Percentiles rank a stretch among this genome's conserved stretches.
These are phyloP conservation scores for Gyps fulvus DNA, from an alignment of 2,113 vertebrate species.

Conservation along the genomic window DNA sequence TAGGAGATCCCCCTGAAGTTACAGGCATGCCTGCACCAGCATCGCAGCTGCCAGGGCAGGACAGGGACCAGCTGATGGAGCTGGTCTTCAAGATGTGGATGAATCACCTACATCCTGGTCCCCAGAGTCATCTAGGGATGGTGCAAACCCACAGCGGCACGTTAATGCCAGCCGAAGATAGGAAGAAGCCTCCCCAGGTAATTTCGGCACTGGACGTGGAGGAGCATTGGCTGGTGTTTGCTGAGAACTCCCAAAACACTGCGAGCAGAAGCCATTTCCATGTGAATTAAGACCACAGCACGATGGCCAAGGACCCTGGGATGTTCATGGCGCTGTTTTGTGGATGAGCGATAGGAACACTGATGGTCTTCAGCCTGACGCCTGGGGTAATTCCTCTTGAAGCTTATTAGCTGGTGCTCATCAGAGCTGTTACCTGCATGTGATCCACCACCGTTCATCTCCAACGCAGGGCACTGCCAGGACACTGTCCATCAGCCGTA, in stretches of 20 bases:
- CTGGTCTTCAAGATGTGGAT: not conserved
- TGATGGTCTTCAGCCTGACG: not conserved
- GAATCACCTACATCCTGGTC: fast-evolving
- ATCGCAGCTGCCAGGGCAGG: not conserved
- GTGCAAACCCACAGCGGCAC: not conserved
- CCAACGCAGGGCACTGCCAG: fast-evolving
- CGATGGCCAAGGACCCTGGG: fast-evolving
- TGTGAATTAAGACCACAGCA: not conserved
- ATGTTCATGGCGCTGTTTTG: not conserved
- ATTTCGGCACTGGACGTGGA: not conserved
- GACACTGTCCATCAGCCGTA: not conserved
- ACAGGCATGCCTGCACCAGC: not conserved
- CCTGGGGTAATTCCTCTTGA: not conserved
- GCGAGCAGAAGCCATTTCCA: not conserved
- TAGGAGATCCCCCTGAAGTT: not conserved
- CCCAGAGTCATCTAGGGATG: not conserved
- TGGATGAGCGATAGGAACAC: not conserved
- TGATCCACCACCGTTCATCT: not conserved
- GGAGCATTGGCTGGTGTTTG: not conserved
- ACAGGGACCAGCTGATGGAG: not conserved
- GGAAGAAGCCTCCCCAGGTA: not conserved
- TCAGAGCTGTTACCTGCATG: not conserved
- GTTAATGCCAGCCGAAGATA: fast-evolving
- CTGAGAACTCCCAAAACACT: not conserved
- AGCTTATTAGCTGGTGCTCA: not conserved